Conservation (phyloP, 2,113 vertebrate genomes). For the Corythoichthys intestinalis region DNA sequence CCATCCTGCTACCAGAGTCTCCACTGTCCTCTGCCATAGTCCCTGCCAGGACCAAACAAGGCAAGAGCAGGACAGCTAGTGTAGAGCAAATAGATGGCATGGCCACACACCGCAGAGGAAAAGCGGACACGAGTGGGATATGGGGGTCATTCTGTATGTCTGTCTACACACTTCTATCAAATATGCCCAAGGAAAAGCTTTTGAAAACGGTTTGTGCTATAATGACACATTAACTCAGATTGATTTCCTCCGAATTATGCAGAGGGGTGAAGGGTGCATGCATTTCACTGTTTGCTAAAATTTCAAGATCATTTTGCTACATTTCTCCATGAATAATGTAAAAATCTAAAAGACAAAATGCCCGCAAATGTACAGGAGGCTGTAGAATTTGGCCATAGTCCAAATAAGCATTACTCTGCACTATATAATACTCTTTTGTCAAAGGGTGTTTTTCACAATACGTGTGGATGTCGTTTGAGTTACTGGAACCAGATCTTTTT, state of each 20-base stretch:
- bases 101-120: conserved; percentile 23
- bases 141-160: background rate
- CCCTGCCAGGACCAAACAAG: conserved; percentile 72
- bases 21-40: conserved; percentile 54
- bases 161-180: background rate
- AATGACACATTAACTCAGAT: background rate
- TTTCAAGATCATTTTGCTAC: background rate
- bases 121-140: background rate
- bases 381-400: background rate
- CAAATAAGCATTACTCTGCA: background rate
- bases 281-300: background rate
- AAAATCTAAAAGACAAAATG: background rate
- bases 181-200: background rate
- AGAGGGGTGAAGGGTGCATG: background rate
- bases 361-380: background rate
- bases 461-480: conserved; percentile 37
- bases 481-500: conserved; percentile 53
- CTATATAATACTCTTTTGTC: background rate
- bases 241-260: background rate
- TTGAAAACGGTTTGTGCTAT: background rate
- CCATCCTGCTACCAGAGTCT: conserved; percentile 46
- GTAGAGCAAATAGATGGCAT: conserved; percentile 27
- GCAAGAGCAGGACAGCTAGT: conserved; percentile 50
- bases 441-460: background rate
- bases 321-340: background rate